Evolutionary conservation across 2,797 vertebrate genomes (phyloP).

Genomic region (Mallotus villosus): DNA sequence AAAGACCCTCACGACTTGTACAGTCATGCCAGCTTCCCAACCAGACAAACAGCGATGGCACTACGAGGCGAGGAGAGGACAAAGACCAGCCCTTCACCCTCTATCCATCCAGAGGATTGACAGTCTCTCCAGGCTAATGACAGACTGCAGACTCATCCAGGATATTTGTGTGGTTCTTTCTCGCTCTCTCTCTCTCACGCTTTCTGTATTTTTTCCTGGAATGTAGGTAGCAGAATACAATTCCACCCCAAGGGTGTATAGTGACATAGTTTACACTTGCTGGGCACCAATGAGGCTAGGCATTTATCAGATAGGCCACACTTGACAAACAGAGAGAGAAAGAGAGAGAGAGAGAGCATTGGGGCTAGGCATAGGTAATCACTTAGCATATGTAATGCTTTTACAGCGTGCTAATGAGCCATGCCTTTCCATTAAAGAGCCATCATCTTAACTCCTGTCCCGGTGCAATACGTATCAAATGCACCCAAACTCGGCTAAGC

Average conservation of each 20-base stretch:
- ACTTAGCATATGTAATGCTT: constrained; percentile 28
- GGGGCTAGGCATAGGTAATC: constrained; percentile 11
- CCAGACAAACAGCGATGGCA: constrained; percentile 20
- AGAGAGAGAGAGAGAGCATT: constrained; percentile 1
- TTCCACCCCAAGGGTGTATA: background rate
- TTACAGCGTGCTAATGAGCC: constrained; percentile 14
- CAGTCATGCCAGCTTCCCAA: constrained; percentile 28
- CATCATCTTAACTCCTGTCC: constrained; percentile 16
- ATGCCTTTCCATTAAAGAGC: constrained; percentile 11
- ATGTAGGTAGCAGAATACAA: constrained; percentile 25
- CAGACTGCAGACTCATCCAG: constrained; percentile 17
- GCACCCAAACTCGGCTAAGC: constrained; percentile 1
- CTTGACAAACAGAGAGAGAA: too few relatives aligned
- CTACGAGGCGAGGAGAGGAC: constrained; percentile 20
- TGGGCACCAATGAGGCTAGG: constrained; percentile 16
- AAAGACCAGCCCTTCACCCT: constrained; percentile 14
- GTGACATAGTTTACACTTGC: constrained; percentile 9
- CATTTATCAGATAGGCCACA: constrained; percentile 5
- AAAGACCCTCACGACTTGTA: constrained; percentile 16
- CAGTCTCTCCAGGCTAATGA: constrained; percentile 16
- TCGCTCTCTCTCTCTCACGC: background rate
- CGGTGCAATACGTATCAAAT: background rate
- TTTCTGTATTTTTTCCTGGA: background rate
- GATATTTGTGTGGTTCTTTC: background rate
- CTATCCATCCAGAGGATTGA: constrained; percentile 21